Base-by-base conservation (phyloP, 2,888 invertebrate species). In the Apantesis nais region DNA sequence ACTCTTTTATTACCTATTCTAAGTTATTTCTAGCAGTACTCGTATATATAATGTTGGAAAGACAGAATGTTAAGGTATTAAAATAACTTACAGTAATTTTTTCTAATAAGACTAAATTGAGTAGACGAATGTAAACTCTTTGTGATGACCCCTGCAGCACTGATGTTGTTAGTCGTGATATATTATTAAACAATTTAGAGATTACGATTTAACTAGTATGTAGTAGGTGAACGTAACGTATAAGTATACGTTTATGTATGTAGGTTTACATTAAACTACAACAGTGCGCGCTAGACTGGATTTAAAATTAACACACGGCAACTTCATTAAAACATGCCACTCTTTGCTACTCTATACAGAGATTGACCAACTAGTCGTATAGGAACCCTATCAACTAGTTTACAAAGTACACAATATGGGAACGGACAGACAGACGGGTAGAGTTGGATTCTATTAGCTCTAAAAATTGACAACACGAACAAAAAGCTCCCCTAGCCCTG, bases 381-480 rank as follows among this genome's bases (percentile, higher is more conserved):
- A 65, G 39, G 66, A 72, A 79, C 70, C 58, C 82, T 81, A 80
- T 83, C 83, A 83, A 80, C 77, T 75, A 55, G 68, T 62, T 31
- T 41, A 63, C 58, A 73, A 70, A 67, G 34, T 61, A 67, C 37
- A 70, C 72, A 73, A 61, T 67, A 67, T 67, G 41, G 41, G 31
- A 25, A 55, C 41, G 64, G 68, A 68, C 72, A 73, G 72, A 66
- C 68, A 66, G 73, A 69, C 73, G 72, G 67, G 61, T 64, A 69
- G 71, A 70, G 75, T 75, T 79, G 74, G 80, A 85, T 85, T 83
- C 85, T 86, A 88, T 88, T 88, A 89, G 86, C 81, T 79, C 81
- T 80, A 80, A 86, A 88, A 87, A 87, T 87, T 83, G 84, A 77
- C 83, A 87, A 85, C 66, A 84, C 84, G 84, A 88, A 85, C 83